Base-by-base conservation (phyloP, 2,113 vertebrate species). In the Periophthalmus modestus region DNA sequence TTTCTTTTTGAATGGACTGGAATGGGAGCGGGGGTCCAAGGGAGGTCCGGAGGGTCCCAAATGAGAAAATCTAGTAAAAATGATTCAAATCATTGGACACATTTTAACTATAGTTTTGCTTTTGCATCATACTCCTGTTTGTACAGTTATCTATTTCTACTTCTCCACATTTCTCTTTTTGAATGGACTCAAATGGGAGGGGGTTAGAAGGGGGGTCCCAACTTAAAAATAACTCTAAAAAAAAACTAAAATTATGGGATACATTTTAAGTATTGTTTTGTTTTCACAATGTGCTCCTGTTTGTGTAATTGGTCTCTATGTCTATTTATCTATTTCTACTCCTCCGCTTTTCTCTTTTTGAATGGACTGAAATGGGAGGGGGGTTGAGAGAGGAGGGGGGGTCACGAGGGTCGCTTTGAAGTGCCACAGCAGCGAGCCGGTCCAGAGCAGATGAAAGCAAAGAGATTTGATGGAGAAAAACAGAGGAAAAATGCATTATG, bases 371-470 rank as follows among this genome's bases (percentile, higher is more conserved):
- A 82, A 80, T 87, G 54, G 39, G 10, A 10, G 39, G 79, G 76
- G 33, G 57, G 71, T 16, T 1, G 33, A 65, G 66, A 72, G 80
- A 77, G 76, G 33, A 52, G 36, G 69, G 36, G 36, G 66, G 62
- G 71, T 52, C 16, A 21, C 67, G 63, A 73, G 82, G 72, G 66
- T 72, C 89, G 88, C 89, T 90, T 90, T 90, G 87, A 92, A 88
- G 89, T 89, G 89, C 82, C 85, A 75, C 84, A 87, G 87, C 80
- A 86, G 87, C 80, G 77, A 87, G 83, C 83, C 85, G 52, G 87
- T 82, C 85, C 54, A 85, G 88, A 81, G 34, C 76, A 88, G 83
- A 91, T 90, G 87, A 91, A 91, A 88, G 87, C 63, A 82, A 88
- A 87, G 78, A 75, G 77, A 82, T 75, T 80, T 77, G 78, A 77